Evolutionary conservation across 2,797 vertebrate species (phyloP).

Genomic region (Sphenopsis melanotis): DNA sequence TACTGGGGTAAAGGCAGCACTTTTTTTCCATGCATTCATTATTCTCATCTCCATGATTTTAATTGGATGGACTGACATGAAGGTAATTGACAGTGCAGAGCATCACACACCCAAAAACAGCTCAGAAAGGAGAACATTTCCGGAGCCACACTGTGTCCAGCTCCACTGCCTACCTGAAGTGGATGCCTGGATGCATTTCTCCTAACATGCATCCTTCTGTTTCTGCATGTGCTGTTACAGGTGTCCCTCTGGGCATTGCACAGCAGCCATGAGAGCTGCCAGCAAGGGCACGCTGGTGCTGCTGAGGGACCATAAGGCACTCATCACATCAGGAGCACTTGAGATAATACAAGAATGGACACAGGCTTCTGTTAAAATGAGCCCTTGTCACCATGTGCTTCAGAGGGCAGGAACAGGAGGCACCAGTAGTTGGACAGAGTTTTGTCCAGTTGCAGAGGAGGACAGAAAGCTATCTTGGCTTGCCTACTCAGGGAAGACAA

Average conservation of each 20-base stretch:
- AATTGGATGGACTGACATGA: neutral
- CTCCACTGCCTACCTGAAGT: neutral
- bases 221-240: neutral
- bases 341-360: neutral
- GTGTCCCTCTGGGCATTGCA: fast-evolving
- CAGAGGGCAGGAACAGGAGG: neutral
- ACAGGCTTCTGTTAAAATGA: neutral
- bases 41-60: neutral
- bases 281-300: neutral
- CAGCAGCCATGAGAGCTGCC: neutral
- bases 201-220: neutral
- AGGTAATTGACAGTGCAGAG: neutral
- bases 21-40: neutral
- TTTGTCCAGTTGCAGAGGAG: neutral
- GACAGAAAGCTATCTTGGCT: neutral
- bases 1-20: neutral
- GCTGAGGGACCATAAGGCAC: fast-evolving
- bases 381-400: neutral
- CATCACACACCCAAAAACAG: neutral
- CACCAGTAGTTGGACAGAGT: neutral
- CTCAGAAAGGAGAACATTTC: neutral
- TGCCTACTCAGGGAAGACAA: neutral
- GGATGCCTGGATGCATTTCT: neutral
- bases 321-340: neutral
- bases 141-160: neutral